These are phyloP conservation scores for Lagria hirta DNA, from an alignment of 2,888 invertebrate genomes.

Conservation along the genomic window DNA sequence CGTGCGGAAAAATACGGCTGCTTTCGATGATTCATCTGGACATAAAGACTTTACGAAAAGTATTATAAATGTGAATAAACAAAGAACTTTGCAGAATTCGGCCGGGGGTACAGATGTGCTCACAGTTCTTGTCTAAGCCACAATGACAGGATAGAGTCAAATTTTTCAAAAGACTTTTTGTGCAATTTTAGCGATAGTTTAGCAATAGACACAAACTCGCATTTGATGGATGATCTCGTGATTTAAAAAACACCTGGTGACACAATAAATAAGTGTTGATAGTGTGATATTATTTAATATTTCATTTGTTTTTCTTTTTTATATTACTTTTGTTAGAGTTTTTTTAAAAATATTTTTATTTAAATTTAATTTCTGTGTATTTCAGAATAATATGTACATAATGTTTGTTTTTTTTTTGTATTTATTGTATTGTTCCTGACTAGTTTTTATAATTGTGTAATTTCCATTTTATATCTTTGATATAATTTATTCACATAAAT, in stretches of 20 bases:
- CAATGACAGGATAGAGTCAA: conserved; percentile 45
- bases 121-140: conserved; percentile 59
- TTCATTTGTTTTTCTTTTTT: conserved; percentile 50
- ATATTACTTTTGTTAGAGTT: conserved; percentile 49
- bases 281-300: conserved; percentile 57
- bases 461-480: conserved; percentile 31
- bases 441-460: conserved; percentile 39
- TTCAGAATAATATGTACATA: conserved; percentile 46
- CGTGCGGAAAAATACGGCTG: conserved; percentile 79
- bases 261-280: conserved; percentile 50
- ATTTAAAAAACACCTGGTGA: conserved; percentile 49
- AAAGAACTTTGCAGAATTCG: conserved; percentile 51
- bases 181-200: conserved; percentile 37
- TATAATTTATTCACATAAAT: conserved; percentile 35
- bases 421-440: conserved; percentile 55
- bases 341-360: conserved; percentile 48
- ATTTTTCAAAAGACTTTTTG: conserved; percentile 25
- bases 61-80: conserved; percentile 63
- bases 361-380: conserved; percentile 43
- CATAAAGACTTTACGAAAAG: conserved; percentile 78
- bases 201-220: conserved; percentile 35
- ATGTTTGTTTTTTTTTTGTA: conserved; percentile 47
- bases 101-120: conserved; percentile 53
- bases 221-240: conserved; percentile 53
- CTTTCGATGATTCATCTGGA: conserved; percentile 58